A percentile compares a stretch with the other conserved stretches of the same genome.
These are phyloP conservation scores for Staurois parvus DNA, from an alignment of 2,797 vertebrate species.

Conservation along the genomic window DNA sequence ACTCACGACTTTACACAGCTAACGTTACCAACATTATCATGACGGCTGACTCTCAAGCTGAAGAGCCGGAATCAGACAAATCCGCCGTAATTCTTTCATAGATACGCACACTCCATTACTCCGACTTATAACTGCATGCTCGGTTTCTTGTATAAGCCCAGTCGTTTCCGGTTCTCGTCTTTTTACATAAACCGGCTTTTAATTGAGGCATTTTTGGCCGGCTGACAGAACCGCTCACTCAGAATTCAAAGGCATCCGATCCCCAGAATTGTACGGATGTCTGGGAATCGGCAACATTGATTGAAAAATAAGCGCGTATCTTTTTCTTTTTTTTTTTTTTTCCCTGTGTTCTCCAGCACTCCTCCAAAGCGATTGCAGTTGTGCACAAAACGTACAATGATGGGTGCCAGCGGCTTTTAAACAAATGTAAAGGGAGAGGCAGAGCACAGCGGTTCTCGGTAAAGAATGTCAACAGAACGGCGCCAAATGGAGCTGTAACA, in stretches of 20 bases:
- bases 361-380: not conserved
- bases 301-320: not conserved
- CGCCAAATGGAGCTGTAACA: not conserved
- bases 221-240: not conserved
- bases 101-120: too few relatives aligned
- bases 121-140: not conserved
- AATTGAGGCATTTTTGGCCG: not conserved
- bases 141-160: not conserved
- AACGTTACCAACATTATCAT: too few relatives aligned
- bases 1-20: too few relatives aligned
- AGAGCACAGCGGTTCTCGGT: not conserved
- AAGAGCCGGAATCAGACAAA: too few relatives aligned
- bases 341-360: not conserved
- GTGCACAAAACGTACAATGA: not conserved
- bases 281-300: not conserved
- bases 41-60: too few relatives aligned
- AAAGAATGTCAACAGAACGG: not conserved
- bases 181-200: not conserved
- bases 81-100: too few relatives aligned
- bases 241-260: not conserved
- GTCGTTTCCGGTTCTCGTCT: not conserved
- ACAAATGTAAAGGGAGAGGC: conserved; percentile 13
- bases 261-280: not conserved
- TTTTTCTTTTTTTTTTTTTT: too few relatives aligned
- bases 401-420: not conserved